Evolutionary conservation across 2,797 vertebrate species (phyloP).

Genomic region (Echeneis naucrates): DNA sequence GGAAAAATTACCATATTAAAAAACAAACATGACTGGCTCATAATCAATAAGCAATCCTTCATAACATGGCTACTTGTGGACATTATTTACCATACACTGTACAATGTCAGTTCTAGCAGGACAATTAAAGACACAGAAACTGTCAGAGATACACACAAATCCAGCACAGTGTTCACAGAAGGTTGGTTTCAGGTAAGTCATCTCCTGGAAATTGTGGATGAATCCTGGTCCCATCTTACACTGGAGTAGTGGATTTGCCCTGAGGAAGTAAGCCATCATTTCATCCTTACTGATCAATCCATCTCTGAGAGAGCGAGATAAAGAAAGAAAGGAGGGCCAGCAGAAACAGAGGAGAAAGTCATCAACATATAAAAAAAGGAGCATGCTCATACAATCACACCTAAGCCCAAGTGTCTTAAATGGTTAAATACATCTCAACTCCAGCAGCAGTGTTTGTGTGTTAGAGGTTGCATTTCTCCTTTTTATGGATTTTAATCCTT

Average conservation of each 20-base stretch:
- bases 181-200: constrained; percentile 97
- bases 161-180: constrained; percentile 98
- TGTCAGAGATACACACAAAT: constrained; percentile 90
- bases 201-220: constrained; percentile 96
- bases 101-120: neutral
- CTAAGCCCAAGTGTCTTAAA: no score
- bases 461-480: no score
- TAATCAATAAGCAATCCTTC: neutral
- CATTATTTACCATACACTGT: constrained; percentile 20
- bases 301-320: constrained; percentile 82
- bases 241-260: constrained; percentile 95
- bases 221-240: constrained; percentile 98
- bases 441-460: no score
- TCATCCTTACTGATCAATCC: constrained; percentile 97
- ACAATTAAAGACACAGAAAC: neutral
- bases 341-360: neutral
- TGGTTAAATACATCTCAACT: no score
- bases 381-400: no score
- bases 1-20: constrained; percentile 27
- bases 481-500: no score
- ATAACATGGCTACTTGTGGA: neutral
- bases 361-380: no score
- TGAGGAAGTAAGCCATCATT: constrained; percentile 97
- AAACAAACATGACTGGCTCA: neutral
- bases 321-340: neutral